Evolutionary conservation across 1,140 invertebrate species (phyloP).

Genomic region (Oscheius sp.): DNA sequence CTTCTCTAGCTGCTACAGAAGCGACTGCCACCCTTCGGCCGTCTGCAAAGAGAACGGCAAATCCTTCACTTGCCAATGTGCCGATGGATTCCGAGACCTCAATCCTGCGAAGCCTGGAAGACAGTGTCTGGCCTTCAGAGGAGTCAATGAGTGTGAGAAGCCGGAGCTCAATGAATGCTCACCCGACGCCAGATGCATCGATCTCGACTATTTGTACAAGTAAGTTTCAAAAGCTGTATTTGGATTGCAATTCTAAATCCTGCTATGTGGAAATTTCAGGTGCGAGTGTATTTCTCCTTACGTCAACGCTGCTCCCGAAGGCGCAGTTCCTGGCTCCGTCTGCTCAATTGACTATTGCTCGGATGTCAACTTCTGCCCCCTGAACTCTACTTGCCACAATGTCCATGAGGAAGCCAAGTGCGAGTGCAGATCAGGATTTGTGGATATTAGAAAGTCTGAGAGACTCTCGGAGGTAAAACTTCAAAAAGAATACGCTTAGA

Average conservation of each 20-base stretch:
- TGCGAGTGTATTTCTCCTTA: conserved; percentile 41
- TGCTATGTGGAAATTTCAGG: conserved; percentile 10
- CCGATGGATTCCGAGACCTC: conserved; percentile 38
- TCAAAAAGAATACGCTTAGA: too few species aligned
- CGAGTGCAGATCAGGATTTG: conserved; percentile 40
- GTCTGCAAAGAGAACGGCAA: conserved; percentile 37
- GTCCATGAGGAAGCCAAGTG: conserved; percentile 35
- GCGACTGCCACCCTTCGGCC: conserved; percentile 40
- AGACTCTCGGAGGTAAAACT: conserved; percentile 7
- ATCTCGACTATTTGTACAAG: conserved; percentile 42
- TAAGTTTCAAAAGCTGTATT: conserved; percentile 7
- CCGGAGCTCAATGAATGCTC: conserved; percentile 46
- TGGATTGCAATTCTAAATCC: neutral
- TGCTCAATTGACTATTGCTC: conserved; percentile 43
- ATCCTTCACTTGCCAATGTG: conserved; percentile 35
- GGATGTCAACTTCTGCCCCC: conserved; percentile 43
- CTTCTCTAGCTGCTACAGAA: conserved; percentile 39
- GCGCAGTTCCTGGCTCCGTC: conserved; percentile 31
- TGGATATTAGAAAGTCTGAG: conserved; percentile 32
- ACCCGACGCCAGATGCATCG: conserved; percentile 43
- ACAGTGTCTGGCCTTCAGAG: conserved; percentile 32
- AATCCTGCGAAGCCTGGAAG: conserved; percentile 37
- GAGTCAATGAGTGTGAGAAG: conserved; percentile 44
- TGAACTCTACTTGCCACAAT: conserved; percentile 43
- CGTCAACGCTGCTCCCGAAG: conserved; percentile 35